phyloP scores from a whole-genome alignment of 92 coral and sea anemone genomes.

The Epizoanthus fatuus region DNA sequence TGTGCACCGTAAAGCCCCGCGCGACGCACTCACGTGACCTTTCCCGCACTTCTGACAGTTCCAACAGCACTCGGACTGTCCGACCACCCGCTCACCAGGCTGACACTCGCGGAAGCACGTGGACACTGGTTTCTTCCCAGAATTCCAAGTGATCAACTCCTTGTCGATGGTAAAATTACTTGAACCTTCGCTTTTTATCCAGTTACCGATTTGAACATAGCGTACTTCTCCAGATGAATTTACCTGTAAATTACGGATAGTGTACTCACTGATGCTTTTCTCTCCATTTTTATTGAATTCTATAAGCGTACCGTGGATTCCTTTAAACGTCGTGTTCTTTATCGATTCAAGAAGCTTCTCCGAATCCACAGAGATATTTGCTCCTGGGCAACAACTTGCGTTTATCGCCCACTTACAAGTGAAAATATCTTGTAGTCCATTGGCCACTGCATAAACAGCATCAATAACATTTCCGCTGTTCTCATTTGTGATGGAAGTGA shows the following conservation, averaged over 20 bases:
- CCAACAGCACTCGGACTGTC: conserved; percentile 98
- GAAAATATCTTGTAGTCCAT: conserved; percentile 74
- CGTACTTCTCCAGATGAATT: conserved; percentile 25
- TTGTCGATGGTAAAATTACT: conserved; percentile 60
- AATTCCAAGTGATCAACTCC: conserved; percentile 80
- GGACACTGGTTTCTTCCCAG: conserved; percentile 74
- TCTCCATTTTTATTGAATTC: conserved; percentile 88
- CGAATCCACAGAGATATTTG: conserved; percentile 54
- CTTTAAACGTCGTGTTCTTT: conserved; percentile 63
- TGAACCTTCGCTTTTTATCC: conserved; percentile 57
- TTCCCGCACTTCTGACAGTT: conserved; percentile 94
- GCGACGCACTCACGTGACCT: conserved; percentile 80
- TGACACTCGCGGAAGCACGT: conserved; percentile 90
- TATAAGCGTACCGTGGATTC: conserved; percentile 68
- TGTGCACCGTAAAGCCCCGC: conserved; percentile 72
- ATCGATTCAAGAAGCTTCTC: conserved; percentile 71
- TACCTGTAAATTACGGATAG: conserved; percentile 78
- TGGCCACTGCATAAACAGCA: conserved; percentile 83
- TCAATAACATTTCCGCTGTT: conserved; percentile 86
- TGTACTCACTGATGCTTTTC: conserved; percentile 80
- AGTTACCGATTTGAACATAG: conserved; percentile 75
- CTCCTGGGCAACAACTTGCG: conserved; percentile 59
- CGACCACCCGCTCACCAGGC: conserved; percentile 91
- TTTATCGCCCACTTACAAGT: conserved; percentile 54
- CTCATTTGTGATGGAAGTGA: conserved; percentile 54